Percentiles rank a stretch among this genome's conserved stretches.
Evolutionary conservation across 1,140 invertebrate species (phyloP).

Genomic region (Leucophenga varia): DNA sequence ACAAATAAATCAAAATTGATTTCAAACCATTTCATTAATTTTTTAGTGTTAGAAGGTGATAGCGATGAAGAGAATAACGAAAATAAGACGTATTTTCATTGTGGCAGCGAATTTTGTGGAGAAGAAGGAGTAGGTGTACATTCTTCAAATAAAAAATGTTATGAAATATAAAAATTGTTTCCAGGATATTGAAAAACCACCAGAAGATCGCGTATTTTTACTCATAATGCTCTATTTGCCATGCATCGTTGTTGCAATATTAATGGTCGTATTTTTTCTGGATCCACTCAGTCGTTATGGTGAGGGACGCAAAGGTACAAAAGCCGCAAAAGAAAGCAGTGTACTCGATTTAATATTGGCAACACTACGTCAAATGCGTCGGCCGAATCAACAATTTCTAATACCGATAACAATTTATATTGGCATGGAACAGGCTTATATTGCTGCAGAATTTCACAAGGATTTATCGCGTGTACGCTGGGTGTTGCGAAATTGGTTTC

Average conservation of each 20-base stretch:
- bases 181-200: background rate
- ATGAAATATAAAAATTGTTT: too few species aligned
- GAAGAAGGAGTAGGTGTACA: too few species aligned
- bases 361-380: slow-evolving; percentile 5
- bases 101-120: too few species aligned
- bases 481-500: slow-evolving; percentile 5
- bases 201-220: background rate
- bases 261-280: background rate
- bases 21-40: too few species aligned
- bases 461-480: slow-evolving; percentile 5
- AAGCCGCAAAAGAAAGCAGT: background rate
- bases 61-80: too few species aligned
- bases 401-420: slow-evolving; percentile 10
- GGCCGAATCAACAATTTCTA: slow-evolving; percentile 9
- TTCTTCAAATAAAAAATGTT: too few species aligned
- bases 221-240: slow-evolving; percentile 11
- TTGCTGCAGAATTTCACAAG: slow-evolving; percentile 7
- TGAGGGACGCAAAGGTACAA: slow-evolving; percentile 3
- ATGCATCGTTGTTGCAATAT: background rate
- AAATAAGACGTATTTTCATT: too few species aligned
- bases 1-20: too few species aligned
- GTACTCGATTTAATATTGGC: background rate
- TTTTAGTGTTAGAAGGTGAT: too few species aligned
- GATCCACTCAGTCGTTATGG: slow-evolving; percentile 11
- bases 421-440: slow-evolving; percentile 10